A percentile compares a stretch with the other conserved stretches of the same genome.
These are phyloP conservation scores for Brenthis ino DNA, from an alignment of 2,888 invertebrate genomes.

Conservation along the genomic window DNA sequence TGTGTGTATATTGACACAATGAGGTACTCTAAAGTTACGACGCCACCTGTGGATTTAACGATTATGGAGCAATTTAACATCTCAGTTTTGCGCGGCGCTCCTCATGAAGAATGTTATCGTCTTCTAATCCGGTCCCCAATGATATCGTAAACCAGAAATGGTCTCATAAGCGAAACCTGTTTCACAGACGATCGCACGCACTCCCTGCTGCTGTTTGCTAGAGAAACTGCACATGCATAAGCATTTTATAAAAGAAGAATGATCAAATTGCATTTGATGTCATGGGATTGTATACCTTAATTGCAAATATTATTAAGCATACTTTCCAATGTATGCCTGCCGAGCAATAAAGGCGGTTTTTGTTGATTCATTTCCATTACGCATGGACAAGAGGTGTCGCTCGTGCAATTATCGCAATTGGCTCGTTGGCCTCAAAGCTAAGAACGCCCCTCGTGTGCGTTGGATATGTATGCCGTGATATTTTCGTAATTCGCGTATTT, in stretches of 20 bases:
- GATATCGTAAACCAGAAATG: conserved; percentile 79
- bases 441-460: conserved; percentile 73
- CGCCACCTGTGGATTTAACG: conserved; percentile 64
- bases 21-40: conserved; percentile 54
- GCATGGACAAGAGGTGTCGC: conserved; percentile 78
- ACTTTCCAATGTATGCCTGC: conserved; percentile 48
- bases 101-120: conserved; percentile 71
- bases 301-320: conserved; percentile 43
- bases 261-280: background rate
- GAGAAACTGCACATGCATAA: conserved; percentile 63
- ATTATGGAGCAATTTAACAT: conserved; percentile 66
- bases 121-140: conserved; percentile 75
- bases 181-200: conserved; percentile 69
- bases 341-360: conserved; percentile 51
- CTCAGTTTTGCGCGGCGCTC: conserved; percentile 71
- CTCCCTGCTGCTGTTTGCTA: conserved; percentile 60
- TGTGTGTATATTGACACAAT: conserved; percentile 43
- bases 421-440: conserved; percentile 73
- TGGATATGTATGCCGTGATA: conserved; percentile 43
- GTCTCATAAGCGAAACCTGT: conserved; percentile 74
- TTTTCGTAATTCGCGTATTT: conserved; percentile 33
- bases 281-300: conserved; percentile 27
- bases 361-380: conserved; percentile 58
- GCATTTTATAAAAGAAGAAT: conserved; percentile 42
- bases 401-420: conserved; percentile 80